Conservation (phyloP, 2,888 invertebrate genomes). For the Cyaniris semiargus region DNA sequence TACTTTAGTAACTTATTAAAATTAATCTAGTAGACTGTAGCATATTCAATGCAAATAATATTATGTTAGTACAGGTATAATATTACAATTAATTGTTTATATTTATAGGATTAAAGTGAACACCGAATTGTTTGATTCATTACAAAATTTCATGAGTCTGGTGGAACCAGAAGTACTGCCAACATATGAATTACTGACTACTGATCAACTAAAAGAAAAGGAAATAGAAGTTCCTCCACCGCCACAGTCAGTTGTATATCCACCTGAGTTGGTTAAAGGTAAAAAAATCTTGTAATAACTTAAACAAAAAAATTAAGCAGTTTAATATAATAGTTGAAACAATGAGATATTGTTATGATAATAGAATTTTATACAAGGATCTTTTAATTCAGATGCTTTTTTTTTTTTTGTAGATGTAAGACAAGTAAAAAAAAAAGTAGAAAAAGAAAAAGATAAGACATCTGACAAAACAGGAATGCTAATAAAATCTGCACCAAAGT, state of each 20-base stretch:
- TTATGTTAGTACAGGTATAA: background rate
- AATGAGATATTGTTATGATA: background rate
- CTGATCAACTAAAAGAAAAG: slow-evolving; percentile 55
- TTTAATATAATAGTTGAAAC: background rate
- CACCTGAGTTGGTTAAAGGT: slow-evolving; percentile 68
- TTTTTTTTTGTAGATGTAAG: slow-evolving; percentile 59
- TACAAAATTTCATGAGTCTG: slow-evolving; percentile 67
- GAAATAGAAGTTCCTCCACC: slow-evolving; percentile 66
- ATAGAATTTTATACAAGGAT: too few species aligned
- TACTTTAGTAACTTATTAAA: too few species aligned
- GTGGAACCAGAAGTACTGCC: slow-evolving; percentile 55
- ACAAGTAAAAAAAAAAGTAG: slow-evolving; percentile 43
- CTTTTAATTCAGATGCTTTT: background rate
- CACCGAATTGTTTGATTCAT: slow-evolving; percentile 56
- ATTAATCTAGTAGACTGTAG: too few species aligned
- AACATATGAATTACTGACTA: slow-evolving; percentile 57
- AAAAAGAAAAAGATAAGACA: slow-evolving; percentile 43
- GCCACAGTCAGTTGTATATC: slow-evolving; percentile 58
- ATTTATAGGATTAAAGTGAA: slow-evolving; percentile 64
- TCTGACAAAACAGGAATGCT: slow-evolving; percentile 46
- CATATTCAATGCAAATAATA: too few species aligned
- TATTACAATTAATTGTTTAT: background rate
- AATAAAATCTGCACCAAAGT: slow-evolving; percentile 56
- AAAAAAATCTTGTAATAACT: slow-evolving; percentile 29
- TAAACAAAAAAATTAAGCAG: background rate